These are phyloP conservation scores for Pollenia angustigena DNA, from an alignment of 2,888 invertebrate species.

Conservation along the genomic window DNA sequence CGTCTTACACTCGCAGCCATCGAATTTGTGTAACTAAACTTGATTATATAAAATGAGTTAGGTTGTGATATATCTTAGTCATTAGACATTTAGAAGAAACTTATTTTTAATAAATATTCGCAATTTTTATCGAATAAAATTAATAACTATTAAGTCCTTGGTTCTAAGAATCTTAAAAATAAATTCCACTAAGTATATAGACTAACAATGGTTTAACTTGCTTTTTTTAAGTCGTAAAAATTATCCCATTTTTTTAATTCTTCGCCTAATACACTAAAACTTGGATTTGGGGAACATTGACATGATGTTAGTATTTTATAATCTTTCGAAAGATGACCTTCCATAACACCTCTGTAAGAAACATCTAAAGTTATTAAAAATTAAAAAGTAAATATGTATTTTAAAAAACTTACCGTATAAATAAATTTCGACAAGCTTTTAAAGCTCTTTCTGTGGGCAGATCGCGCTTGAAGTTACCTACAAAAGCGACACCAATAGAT, in stretches of 20 bases:
- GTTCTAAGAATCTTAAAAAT: no score
- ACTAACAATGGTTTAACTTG: no score
- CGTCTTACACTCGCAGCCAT: no score
- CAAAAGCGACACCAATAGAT: constrained; percentile 85
- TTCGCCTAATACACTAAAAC: constrained; percentile 84
- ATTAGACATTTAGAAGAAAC: no score
- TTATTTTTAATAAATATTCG: no score
- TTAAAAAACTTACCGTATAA: constrained; percentile 77
- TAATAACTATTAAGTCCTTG: no score
- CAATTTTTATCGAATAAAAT: no score
- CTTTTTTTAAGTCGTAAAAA: constrained; percentile 78
- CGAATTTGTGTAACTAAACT: no score
- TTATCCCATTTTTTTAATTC: constrained; percentile 86
- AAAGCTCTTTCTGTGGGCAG: constrained; percentile 84
- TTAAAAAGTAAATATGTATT: neutral
- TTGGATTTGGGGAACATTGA: constrained; percentile 85
- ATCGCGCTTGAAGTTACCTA: constrained; percentile 85
- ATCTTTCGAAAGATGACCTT: constrained; percentile 84
- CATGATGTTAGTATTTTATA: constrained; percentile 85
- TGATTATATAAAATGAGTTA: no score
- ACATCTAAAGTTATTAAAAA: neutral
- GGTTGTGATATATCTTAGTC: no score
- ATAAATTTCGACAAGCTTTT: constrained; percentile 84
- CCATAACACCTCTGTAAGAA: constrained; percentile 83
- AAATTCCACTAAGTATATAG: no score